phyloP scores from a whole-genome alignment of 2,888 invertebrate species.

The Xylocampa areola region DNA sequence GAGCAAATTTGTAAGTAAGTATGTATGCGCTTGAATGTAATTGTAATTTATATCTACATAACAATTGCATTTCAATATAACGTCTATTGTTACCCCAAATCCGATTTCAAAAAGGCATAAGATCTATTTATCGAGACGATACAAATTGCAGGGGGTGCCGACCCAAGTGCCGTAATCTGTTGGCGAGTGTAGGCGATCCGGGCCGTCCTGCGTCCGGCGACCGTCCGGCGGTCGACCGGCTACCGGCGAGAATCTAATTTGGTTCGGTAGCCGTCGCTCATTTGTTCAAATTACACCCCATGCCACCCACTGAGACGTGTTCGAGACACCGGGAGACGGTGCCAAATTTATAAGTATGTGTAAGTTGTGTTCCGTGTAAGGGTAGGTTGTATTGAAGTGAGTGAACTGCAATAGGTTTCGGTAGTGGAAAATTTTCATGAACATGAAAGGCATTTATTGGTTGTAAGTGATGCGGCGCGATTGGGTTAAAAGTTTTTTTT shows the following conservation, averaged over 20 bases:
- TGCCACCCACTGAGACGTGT: constrained; percentile 63
- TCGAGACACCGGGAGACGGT: constrained; percentile 54
- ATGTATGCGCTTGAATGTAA: too few relatives aligned
- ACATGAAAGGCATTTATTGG: too few relatives aligned
- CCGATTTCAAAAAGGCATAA: constrained; percentile 44
- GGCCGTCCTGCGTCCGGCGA: constrained; percentile 47
- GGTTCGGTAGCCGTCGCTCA: constrained; percentile 91
- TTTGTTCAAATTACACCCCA: constrained; percentile 88
- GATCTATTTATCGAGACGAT: constrained; percentile 57
- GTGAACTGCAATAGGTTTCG: neutral
- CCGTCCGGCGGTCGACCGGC: constrained; percentile 60
- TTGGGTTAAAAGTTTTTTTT: too few relatives aligned
- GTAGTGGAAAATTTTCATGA: neutral
- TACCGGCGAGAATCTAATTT: constrained; percentile 91
- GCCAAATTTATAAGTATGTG: constrained; percentile 52
- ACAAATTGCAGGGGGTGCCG: constrained; percentile 68
- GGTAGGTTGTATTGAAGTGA: constrained; percentile 12
- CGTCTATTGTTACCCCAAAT: constrained; percentile 20
- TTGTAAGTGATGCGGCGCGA: too few relatives aligned
- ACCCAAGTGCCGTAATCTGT: constrained; percentile 75
- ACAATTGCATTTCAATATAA: neutral
- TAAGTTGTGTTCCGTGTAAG: constrained; percentile 35
- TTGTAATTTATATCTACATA: too few relatives aligned
- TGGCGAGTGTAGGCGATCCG: constrained; percentile 63
- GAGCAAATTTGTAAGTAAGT: too few relatives aligned